Evolutionary conservation across 2,113 vertebrate species (phyloP).

Genomic region (Ctenomys sociabilis): DNA sequence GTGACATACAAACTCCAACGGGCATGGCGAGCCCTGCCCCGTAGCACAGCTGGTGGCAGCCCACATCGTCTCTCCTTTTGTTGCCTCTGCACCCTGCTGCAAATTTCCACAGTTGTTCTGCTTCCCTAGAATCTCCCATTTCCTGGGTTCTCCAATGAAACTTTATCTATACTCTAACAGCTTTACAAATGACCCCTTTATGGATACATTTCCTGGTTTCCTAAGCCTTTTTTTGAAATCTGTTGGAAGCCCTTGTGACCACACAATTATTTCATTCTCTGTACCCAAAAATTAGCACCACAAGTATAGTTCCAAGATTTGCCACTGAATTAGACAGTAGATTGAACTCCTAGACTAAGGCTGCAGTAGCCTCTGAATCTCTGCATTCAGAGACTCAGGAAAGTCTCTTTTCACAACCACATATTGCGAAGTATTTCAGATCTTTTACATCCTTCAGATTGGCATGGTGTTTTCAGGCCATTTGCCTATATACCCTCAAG

Average conservation of each 20-base stretch:
- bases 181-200: not conserved
- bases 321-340: not conserved
- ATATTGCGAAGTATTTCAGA: not conserved
- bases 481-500: not conserved
- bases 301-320: not conserved
- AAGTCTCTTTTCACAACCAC: not conserved
- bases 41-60: not conserved
- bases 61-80: not conserved
- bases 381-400: not conserved
- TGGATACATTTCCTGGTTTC: not conserved
- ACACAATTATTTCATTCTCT: not conserved
- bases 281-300: not conserved
- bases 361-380: not conserved
- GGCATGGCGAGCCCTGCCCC: not conserved
- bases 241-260: not conserved
- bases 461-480: not conserved
- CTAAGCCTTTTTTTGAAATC: not conserved
- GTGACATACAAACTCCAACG: not conserved
- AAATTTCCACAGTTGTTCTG: not conserved
- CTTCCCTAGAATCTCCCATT: not conserved
- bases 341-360: not conserved
- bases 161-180: not conserved
- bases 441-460: not conserved
- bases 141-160: not conserved
- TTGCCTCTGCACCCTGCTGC: not conserved